phyloP scores from a whole-genome alignment of 2,888 invertebrate species.

The Encarsia formosa region DNA sequence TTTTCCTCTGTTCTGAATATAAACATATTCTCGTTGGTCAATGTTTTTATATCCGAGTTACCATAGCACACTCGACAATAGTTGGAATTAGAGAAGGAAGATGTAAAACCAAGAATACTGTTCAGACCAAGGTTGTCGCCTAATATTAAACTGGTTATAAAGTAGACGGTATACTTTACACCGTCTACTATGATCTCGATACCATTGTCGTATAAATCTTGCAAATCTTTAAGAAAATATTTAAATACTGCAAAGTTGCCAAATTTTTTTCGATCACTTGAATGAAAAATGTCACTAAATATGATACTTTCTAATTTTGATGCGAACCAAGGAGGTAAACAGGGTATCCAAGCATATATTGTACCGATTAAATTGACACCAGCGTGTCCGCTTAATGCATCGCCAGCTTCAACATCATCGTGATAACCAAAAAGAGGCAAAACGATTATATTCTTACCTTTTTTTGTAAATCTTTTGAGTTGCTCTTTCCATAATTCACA shows the following conservation, averaged over 20 bases:
- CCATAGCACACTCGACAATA: slow-evolving; percentile 22
- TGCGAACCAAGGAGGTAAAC: slow-evolving; percentile 6
- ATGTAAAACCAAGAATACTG: slow-evolving; percentile 16
- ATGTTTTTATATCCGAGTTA: background rate
- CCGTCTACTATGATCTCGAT: slow-evolving; percentile 1
- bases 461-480: slow-evolving; percentile 11
- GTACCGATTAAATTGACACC: slow-evolving; percentile 22
- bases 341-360: slow-evolving; percentile 21
- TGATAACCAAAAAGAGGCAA: slow-evolving; percentile 26
- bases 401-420: slow-evolving; percentile 27
- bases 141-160: slow-evolving; percentile 9
- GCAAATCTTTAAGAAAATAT: slow-evolving; percentile 9
- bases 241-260: slow-evolving; percentile 13
- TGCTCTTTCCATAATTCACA: slow-evolving; percentile 14
- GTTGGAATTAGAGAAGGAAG: slow-evolving; percentile 10
- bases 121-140: slow-evolving; percentile 21
- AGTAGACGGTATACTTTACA: slow-evolving; percentile 6
- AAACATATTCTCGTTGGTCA: slow-evolving; percentile 13
- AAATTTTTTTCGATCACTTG: slow-evolving; percentile 17
- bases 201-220: slow-evolving; percentile 4
- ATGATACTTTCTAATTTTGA: slow-evolving; percentile 16
- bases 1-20: slow-evolving; percentile 11
- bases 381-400: slow-evolving; percentile 24
- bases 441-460: slow-evolving; percentile 1
- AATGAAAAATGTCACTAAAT: slow-evolving; percentile 1